A percentile compares a stretch with the other conserved stretches of the same genome.
These are phyloP conservation scores for Aphodius granarius DNA, from an alignment of 2,888 invertebrate species.

Conservation along the genomic window DNA sequence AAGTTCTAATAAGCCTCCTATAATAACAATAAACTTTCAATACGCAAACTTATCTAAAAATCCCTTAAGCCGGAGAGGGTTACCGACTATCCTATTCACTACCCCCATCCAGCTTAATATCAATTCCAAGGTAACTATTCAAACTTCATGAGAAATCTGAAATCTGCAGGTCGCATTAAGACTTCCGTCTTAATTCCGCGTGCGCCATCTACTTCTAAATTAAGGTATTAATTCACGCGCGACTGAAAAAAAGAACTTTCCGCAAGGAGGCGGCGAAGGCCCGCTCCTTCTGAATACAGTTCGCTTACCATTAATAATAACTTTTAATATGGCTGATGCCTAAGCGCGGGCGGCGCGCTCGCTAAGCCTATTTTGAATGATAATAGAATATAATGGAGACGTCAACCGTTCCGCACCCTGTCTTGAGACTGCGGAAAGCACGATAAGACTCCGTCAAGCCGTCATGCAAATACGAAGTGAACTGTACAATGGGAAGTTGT, in stretches of 20 bases:
- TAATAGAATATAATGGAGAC: conserved; percentile 44
- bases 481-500: neutral
- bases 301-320: conserved; percentile 41
- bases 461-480: neutral
- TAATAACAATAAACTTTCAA: neutral
- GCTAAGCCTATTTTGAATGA: conserved; percentile 43
- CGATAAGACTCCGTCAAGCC: conserved; percentile 44
- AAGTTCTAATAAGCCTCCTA: too few species aligned
- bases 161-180: neutral
- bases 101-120: neutral
- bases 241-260: neutral
- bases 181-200: neutral
- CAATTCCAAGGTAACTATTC: neutral
- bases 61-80: too few species aligned
- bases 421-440: conserved; percentile 44
- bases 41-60: neutral
- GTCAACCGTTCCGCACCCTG: conserved; percentile 39
- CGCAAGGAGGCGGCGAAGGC: neutral
- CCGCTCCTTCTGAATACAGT: neutral
- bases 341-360: neutral
- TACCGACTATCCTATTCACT: neutral
- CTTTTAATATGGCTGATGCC: conserved; percentile 37
- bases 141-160: neutral
- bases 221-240: conserved; percentile 27
- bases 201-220: conserved; percentile 15